Percentiles rank a stretch among this genome's conserved stretches.
Conservation (phyloP, 2,888 invertebrate genomes). For the Cactoblastis cactorum region DNA sequence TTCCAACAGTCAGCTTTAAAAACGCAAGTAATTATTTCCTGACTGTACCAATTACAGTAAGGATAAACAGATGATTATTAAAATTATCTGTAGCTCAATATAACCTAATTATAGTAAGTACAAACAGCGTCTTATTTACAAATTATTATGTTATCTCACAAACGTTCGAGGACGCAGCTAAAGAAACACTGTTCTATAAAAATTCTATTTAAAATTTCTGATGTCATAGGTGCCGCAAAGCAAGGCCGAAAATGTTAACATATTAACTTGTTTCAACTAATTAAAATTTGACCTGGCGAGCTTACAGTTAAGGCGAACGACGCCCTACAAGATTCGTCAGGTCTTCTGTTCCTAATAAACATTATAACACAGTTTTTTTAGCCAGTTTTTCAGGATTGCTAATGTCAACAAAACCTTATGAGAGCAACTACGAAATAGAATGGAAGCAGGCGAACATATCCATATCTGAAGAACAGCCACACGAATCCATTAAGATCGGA, state of each 20-base stretch:
- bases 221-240: conserved; percentile 66
- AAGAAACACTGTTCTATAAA: conserved; percentile 36
- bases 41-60: too few species aligned
- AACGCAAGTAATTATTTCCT: too few species aligned
- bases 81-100: background rate
- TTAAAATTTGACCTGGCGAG: conserved; percentile 27
- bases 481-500: conserved; percentile 32
- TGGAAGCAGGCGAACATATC: conserved; percentile 20
- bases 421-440: conserved; percentile 18
- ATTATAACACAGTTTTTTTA: conserved; percentile 10
- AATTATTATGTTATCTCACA: conserved; percentile 1
- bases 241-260: conserved; percentile 52
- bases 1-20: too few species aligned
- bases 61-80: too few species aligned
- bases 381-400: background rate
- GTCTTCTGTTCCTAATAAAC: conserved; percentile 18
- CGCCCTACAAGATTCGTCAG: conserved; percentile 14
- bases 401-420: conserved; percentile 57
- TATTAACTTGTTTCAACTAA: conserved; percentile 36
- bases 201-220: conserved; percentile 71
- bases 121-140: conserved; percentile 8
- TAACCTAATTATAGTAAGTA: background rate
- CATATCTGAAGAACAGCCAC: conserved; percentile 24
- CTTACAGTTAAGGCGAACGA: conserved; percentile 18
- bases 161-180: background rate